These are phyloP conservation scores for Hyposoter didymator DNA, from an alignment of 2,888 invertebrate species.

Conservation along the genomic window DNA sequence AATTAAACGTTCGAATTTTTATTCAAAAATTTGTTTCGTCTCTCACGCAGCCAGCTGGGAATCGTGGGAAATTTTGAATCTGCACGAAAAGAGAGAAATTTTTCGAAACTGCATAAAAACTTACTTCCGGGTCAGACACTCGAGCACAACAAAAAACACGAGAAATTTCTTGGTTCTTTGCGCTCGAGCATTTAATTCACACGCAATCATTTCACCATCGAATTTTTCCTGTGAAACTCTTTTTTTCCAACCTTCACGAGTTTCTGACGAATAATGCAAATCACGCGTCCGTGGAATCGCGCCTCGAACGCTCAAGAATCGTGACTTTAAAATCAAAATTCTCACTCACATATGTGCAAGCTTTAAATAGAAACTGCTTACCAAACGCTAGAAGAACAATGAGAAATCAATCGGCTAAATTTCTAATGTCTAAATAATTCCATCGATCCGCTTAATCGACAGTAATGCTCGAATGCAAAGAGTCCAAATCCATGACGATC, in stretches of 20 bases:
- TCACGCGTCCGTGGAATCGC: slow-evolving; percentile 36
- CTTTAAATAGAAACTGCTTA: not conserved
- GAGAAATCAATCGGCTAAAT: not conserved
- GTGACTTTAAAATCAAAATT: slow-evolving; percentile 26
- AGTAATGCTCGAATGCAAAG: not conserved
- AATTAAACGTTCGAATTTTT: not conserved
- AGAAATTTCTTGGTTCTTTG: not conserved
- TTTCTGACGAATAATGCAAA: slow-evolving; percentile 56
- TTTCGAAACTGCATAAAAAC: not conserved
- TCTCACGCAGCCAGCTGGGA: not conserved
- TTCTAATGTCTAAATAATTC: not conserved
- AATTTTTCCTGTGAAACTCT: slow-evolving; percentile 42
- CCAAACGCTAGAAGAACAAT: not conserved
- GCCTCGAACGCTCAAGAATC: not conserved
- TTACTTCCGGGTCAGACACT: not conserved
- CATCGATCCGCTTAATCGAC: not conserved
- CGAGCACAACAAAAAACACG: not conserved
- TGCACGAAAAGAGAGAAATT: not conserved
- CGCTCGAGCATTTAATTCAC: not conserved
- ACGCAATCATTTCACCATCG: slow-evolving; percentile 43
- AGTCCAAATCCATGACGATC: not conserved
- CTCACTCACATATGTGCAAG: not conserved
- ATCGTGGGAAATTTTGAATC: not conserved
- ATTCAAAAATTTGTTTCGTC: not conserved
- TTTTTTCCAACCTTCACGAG: slow-evolving; percentile 26